Evolutionary conservation across 2,888 invertebrate genomes (phyloP), one percentile per base, ranked within the genome.

Genomic region (Leptopilina syphax): DNA sequence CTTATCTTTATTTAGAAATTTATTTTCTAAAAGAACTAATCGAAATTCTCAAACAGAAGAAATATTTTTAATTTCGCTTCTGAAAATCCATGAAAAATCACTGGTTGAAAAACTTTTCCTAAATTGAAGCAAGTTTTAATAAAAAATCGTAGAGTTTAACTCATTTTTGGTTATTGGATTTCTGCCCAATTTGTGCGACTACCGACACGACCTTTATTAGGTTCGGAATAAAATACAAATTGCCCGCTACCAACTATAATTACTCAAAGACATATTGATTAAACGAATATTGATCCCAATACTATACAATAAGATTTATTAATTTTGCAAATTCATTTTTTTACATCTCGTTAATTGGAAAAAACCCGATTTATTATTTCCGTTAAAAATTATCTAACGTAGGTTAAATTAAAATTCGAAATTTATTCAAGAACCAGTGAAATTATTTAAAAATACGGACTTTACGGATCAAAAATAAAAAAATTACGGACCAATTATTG

Each of bases 201-300:
- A 44, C 44, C 44, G 44, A n/a, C 34, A 50, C 54, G 27, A 54
- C 54, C 73, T 73, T 73, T 73, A 73, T 73, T 73, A 57, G 34
- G 9, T 57, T 73, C 54, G 34, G 54, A 73, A 73, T 73, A 73
- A 73, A 73, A 73, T 73, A 73, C 57, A 73, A 57, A 73, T 73
- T 73, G 54, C 73, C 57, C 73, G 57, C 34, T 13, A 54, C 50
- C 70, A 70, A 27, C 57, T 27, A 57, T 73, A 73, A 73, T 73
- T 73, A 73, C 54, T 73, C 57, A 27, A 70, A 70, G 54, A 70
- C 54, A 73, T 34, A 54, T 41, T 57, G 70, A 12, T 13, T 34
- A 27, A 12, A 50, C 50, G 54, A 67, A 50, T 24, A 70, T 70
- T 50, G 70, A 27, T 50, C 12, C 4, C 57, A 57, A 73, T 73